Evolutionary conservation across 2,888 invertebrate species (phyloP).

Genomic region (Enoplolaimus lenunculus): DNA sequence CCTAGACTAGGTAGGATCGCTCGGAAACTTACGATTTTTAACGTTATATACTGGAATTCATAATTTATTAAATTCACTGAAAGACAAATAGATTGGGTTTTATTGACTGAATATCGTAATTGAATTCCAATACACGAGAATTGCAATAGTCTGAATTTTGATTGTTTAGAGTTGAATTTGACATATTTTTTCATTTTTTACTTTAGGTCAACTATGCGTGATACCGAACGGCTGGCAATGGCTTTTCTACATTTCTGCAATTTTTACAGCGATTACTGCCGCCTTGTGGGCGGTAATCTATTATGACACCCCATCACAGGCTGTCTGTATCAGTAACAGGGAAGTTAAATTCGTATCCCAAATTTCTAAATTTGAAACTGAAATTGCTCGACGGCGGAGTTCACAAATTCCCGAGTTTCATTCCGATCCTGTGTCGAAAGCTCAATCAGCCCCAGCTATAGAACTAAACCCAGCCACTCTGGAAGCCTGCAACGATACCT

Average conservation of each 20-base stretch:
- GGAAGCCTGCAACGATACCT: background rate
- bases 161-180: no score
- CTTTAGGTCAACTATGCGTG: background rate
- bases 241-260: background rate
- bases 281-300: background rate
- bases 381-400: background rate
- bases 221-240: background rate
- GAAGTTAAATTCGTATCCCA: background rate
- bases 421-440: background rate
- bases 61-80: no score
- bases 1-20: no score
- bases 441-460: background rate
- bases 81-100: no score
- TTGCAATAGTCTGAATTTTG: no score
- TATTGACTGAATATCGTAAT: no score
- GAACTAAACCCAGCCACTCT: background rate
- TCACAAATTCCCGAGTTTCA: background rate
- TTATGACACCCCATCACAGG: background rate
- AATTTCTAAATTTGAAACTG: background rate
- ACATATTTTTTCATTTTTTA: no score
- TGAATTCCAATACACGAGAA: no score
- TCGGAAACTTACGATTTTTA: no score
- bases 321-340: background rate
- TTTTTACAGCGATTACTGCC: background rate
- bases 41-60: no score